Percentiles rank a stretch among this genome's conserved stretches.
Evolutionary conservation across 2,113 vertebrate species (phyloP).

Genomic region (Cyanoramphus novaezelandiae): DNA sequence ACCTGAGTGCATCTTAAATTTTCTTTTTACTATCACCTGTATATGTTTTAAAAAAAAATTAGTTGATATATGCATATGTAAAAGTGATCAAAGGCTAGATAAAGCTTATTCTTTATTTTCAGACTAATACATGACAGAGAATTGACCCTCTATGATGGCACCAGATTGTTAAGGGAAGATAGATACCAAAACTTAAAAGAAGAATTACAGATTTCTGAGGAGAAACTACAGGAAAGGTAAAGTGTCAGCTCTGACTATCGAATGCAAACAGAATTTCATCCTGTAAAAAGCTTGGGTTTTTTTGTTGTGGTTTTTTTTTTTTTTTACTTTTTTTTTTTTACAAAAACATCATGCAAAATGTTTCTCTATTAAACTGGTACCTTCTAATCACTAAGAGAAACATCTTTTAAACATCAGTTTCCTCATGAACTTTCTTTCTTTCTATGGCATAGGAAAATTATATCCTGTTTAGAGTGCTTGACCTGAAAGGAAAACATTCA

Average conservation of each 20-base stretch:
- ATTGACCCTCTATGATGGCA: constrained; percentile 91
- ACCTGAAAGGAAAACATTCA: neutral
- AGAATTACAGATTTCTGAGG: constrained; percentile 82
- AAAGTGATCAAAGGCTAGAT: neutral
- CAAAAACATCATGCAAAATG: neutral
- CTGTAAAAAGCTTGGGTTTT: neutral
- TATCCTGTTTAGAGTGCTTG: constrained; percentile 20
- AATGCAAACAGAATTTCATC: neutral
- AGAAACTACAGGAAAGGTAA: constrained; percentile 87
- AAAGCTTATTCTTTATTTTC: neutral
- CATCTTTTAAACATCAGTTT: neutral
- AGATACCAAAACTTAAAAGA: constrained; percentile 87
- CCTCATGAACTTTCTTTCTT: neutral
- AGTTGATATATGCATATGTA: neutral
- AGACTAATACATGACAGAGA: constrained; percentile 95
- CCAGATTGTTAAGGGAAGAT: constrained; percentile 88
- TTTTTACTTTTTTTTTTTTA: neutral
- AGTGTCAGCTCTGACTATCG: neutral
- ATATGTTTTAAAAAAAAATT: neutral
- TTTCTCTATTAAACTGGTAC: neutral
- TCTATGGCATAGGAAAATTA: neutral
- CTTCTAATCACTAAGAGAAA: neutral
- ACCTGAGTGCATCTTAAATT: neutral
- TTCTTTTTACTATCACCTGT: neutral
- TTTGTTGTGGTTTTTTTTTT: neutral